A percentile compares a stretch with the other conserved stretches of the same genome.
Evolutionary conservation across 2,888 invertebrate genomes (phyloP).

Genomic region (Congeria kusceri): DNA sequence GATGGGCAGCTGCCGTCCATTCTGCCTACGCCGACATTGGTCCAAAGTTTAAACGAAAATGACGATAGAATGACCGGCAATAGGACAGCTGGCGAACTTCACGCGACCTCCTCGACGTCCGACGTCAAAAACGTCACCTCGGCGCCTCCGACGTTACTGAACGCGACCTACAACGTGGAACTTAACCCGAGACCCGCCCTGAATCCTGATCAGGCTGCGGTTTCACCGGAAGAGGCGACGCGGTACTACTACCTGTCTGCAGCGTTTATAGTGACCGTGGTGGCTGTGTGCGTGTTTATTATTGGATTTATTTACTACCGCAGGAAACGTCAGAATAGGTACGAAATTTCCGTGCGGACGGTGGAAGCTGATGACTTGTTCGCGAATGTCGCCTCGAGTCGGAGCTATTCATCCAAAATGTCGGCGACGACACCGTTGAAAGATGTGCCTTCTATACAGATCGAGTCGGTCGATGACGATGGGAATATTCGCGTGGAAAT

Average conservation of each 20-base stretch:
- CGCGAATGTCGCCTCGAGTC: not conserved
- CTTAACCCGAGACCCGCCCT: not conserved
- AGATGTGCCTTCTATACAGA: slow-evolving; percentile 52
- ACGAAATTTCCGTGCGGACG: not conserved
- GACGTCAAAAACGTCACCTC: too few species aligned
- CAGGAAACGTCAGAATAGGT: slow-evolving; percentile 5
- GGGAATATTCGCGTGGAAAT: slow-evolving; percentile 25
- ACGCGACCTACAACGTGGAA: not conserved
- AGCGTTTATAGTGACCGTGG: slow-evolving; percentile 30
- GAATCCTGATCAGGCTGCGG: not conserved
- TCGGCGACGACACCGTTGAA: slow-evolving; percentile 5
- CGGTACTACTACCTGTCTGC: slow-evolving; percentile 32
- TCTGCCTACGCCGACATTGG: too few species aligned
- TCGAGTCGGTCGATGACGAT: slow-evolving; percentile 42
- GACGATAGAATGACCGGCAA: too few species aligned
- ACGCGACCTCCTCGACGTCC: too few species aligned
- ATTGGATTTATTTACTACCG: slow-evolving; percentile 34
- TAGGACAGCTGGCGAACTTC: too few species aligned
- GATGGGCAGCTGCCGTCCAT: too few species aligned
- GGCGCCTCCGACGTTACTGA: too few species aligned
- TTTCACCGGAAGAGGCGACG: not conserved
- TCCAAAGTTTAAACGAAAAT: too few species aligned
- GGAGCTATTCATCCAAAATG: too few species aligned
- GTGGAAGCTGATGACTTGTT: not conserved
- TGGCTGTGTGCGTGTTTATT: slow-evolving; percentile 24